phyloP scores from a whole-genome alignment of 23 tunicate species.

The Aplidium turbinatum region DNA sequence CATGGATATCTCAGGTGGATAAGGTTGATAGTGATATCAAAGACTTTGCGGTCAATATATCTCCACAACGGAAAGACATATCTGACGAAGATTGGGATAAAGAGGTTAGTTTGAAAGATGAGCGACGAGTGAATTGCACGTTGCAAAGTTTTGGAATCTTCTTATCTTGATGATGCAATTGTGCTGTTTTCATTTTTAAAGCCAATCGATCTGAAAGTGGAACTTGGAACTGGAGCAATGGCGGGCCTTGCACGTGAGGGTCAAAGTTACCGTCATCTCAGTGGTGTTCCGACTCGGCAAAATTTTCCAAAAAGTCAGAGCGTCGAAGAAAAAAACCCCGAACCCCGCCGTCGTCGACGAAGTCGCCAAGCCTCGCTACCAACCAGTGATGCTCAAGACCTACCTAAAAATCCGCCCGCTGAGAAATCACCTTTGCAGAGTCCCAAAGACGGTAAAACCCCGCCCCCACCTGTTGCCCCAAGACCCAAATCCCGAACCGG shows the following conservation, averaged over 20 bases:
- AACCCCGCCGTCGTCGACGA: constrained; percentile 36
- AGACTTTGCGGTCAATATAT: not conserved
- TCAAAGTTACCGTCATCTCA: constrained; percentile 48
- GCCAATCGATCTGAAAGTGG: constrained; percentile 38
- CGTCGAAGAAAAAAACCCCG: not conserved
- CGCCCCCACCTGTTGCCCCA: constrained; percentile 56
- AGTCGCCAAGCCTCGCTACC: constrained; percentile 34
- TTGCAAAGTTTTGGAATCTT: not conserved
- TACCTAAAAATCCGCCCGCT: constrained; percentile 4
- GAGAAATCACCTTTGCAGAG: not conserved
- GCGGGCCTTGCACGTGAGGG: constrained; percentile 44
- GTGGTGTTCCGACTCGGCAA: constrained; percentile 43
- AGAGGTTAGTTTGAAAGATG: constrained; percentile 27
- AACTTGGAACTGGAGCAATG: constrained; percentile 60
- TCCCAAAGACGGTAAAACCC: constrained; percentile 1
- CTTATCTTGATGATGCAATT: not conserved
- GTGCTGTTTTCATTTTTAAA: constrained; percentile 1
- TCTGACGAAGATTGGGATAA: constrained; percentile 35
- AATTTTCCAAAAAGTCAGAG: not conserved
- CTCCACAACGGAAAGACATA: constrained; percentile 9
- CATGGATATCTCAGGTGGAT: not conserved
- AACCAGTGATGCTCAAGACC: constrained; percentile 12
- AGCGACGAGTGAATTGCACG: too few relatives aligned
- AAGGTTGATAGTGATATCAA: constrained; percentile 17
- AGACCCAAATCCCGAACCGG: constrained; percentile 30